Percentiles rank a stretch among this genome's conserved stretches.
Evolutionary conservation across 2,888 invertebrate species (phyloP).

Genomic region (Caenorhabditis panamensis): DNA sequence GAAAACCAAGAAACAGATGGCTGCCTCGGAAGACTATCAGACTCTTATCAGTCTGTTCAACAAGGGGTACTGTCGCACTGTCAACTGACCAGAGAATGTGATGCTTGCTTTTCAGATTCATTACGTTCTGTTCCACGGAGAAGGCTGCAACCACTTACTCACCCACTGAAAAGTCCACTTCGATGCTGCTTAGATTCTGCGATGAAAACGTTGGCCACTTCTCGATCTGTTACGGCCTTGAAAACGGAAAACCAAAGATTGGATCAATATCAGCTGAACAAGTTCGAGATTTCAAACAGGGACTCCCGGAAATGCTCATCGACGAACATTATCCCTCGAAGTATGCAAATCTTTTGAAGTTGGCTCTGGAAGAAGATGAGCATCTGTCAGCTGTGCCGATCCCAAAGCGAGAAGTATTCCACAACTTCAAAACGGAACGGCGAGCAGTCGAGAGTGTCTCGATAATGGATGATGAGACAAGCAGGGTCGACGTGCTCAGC

Average conservation of each 20-base stretch:
- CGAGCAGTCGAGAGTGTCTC: conserved; percentile 60
- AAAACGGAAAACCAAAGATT: conserved; percentile 59
- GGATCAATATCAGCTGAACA: conserved; percentile 72
- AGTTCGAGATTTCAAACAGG: conserved; percentile 75
- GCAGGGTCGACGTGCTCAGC: conserved; percentile 66
- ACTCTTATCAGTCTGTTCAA: conserved; percentile 75
- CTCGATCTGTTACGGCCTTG: conserved; percentile 67
- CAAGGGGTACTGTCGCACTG: conserved; percentile 63
- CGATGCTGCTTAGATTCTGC: conserved; percentile 69
- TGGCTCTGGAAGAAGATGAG: conserved; percentile 27
- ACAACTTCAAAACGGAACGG: conserved; percentile 66
- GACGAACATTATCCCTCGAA: conserved; percentile 71
- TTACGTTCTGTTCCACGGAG: conserved; percentile 60
- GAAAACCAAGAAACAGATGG: conserved; percentile 75
- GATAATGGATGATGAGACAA: conserved; percentile 67
- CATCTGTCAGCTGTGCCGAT: background rate
- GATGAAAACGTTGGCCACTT: conserved; percentile 73
- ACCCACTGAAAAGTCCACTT: conserved; percentile 22
- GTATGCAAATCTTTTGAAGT: conserved; percentile 38
- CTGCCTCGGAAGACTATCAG: conserved; percentile 74
- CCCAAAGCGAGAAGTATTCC: conserved; percentile 64
- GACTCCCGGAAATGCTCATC: conserved; percentile 71
- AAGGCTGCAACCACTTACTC: conserved; percentile 29
- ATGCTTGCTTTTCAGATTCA: conserved; percentile 39
- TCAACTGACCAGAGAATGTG: background rate